Percentiles rank a stretch among this genome's conserved stretches.
Evolutionary conservation across 2,888 invertebrate species (phyloP).

Genomic region (Omphaloscelis lunosa): DNA sequence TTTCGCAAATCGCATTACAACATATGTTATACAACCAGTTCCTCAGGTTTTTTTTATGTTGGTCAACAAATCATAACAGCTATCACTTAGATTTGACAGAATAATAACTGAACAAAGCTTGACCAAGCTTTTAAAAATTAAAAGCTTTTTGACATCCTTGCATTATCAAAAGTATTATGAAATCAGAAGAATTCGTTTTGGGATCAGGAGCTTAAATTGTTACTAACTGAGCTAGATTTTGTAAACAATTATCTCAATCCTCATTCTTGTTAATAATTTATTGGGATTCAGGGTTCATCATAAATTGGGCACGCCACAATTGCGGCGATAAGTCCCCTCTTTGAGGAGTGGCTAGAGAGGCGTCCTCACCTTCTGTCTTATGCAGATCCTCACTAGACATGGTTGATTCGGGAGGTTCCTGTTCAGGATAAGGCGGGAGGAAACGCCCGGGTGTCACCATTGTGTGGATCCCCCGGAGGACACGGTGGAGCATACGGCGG

Average conservation of each 20-base stretch:
- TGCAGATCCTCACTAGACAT: too few relatives aligned
- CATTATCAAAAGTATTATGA: background rate
- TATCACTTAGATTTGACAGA: background rate
- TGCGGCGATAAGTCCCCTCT: too few relatives aligned
- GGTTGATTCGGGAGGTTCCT: too few relatives aligned
- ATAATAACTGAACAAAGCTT: background rate
- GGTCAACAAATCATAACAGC: background rate
- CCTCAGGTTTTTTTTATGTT: background rate
- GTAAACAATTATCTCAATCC: background rate
- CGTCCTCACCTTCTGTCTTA: too few relatives aligned
- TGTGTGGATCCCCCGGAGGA: too few relatives aligned
- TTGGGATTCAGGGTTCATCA: background rate
- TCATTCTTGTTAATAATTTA: background rate
- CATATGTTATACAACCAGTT: too few relatives aligned
- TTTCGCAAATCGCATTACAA: background rate
- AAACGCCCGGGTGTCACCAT: too few relatives aligned
- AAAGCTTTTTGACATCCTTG: background rate
- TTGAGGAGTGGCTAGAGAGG: too few relatives aligned
- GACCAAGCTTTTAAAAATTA: background rate
- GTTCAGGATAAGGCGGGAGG: too few relatives aligned
- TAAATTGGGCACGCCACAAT: too few relatives aligned
- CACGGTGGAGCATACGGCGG: too few relatives aligned
- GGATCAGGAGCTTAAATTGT: background rate
- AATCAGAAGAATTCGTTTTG: background rate
- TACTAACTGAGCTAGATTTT: background rate